These are phyloP conservation scores for Beroe forskalii DNA, from an alignment of 37 sponge, comb jelly and placozoan genomes.

Conservation along the genomic window DNA sequence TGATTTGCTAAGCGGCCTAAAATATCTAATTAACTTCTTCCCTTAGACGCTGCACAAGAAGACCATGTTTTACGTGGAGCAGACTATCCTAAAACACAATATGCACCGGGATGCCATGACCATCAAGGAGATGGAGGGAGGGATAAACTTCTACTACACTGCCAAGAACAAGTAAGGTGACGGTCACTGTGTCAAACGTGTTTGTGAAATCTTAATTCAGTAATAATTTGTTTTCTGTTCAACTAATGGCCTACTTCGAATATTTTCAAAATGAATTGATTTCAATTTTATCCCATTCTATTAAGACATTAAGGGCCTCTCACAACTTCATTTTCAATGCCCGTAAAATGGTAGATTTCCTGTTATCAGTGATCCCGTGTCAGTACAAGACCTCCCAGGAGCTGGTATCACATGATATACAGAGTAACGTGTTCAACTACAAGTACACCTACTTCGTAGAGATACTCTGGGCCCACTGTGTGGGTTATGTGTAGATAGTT, in stretches of 20 bases:
- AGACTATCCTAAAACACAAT: slow-evolving; percentile 83
- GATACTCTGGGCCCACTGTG: too few relatives aligned
- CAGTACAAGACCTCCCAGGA: slow-evolving; percentile 94
- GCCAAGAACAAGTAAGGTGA: slow-evolving; percentile 64
- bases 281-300: too few relatives aligned
- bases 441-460: slow-evolving; percentile 95
- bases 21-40: too few relatives aligned
- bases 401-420: slow-evolving; percentile 91
- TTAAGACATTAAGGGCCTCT: too few relatives aligned
- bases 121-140: slow-evolving; percentile 71
- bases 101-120: slow-evolving; percentile 74
- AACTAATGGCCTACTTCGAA: too few relatives aligned
- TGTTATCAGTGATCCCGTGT: slow-evolving; percentile 81
- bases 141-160: slow-evolving; percentile 55
- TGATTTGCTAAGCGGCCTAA: too few relatives aligned
- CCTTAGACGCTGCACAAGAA: slow-evolving; percentile 85
- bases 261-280: too few relatives aligned
- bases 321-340: too few relatives aligned
- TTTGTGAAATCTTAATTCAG: too few relatives aligned
- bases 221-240: too few relatives aligned
- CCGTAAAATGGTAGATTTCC: slow-evolving; percentile 91
- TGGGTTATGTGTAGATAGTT: too few relatives aligned
- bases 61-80: slow-evolving; percentile 95
- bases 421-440: slow-evolving; percentile 92
- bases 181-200: not conserved